These are phyloP conservation scores for Chloroceryle amazona DNA, from an alignment of 2,797 vertebrate genomes.

Conservation along the genomic window DNA sequence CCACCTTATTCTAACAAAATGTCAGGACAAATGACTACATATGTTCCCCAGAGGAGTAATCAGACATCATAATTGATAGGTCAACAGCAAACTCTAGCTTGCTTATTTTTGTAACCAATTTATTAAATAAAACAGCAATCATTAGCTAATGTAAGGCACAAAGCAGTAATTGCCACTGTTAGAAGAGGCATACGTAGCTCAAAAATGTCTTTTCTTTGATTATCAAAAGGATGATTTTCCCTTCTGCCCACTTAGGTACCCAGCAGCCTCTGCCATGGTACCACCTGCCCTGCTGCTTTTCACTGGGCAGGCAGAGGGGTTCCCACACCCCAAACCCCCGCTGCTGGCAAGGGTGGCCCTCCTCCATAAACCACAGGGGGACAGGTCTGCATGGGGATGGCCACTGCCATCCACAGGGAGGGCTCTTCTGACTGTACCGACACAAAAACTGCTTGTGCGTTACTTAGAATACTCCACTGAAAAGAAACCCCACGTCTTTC, in stretches of 20 bases:
- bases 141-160: constrained; percentile 22
- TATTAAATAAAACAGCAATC: constrained; percentile 52
- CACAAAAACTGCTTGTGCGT: background rate
- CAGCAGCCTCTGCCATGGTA: background rate
- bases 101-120: constrained; percentile 55
- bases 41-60: constrained; percentile 65
- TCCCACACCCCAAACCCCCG: background rate
- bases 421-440: background rate
- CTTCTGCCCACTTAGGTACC: background rate
- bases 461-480: background rate
- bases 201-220: background rate
- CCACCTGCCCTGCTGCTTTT: background rate
- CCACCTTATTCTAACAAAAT: constrained; percentile 81
- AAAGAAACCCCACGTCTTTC: too few species aligned
- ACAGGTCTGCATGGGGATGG: background rate
- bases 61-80: constrained; percentile 44
- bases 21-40: constrained; percentile 71
- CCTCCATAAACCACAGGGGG: background rate
- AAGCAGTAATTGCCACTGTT: background rate
- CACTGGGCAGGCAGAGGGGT: background rate
- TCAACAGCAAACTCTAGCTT: constrained; percentile 56
- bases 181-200: background rate
- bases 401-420: background rate
- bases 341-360: background rate
- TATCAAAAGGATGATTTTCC: background rate